Evolutionary conservation across 2,113 vertebrate genomes (phyloP).

Genomic region (Mesitornis unicolor): DNA sequence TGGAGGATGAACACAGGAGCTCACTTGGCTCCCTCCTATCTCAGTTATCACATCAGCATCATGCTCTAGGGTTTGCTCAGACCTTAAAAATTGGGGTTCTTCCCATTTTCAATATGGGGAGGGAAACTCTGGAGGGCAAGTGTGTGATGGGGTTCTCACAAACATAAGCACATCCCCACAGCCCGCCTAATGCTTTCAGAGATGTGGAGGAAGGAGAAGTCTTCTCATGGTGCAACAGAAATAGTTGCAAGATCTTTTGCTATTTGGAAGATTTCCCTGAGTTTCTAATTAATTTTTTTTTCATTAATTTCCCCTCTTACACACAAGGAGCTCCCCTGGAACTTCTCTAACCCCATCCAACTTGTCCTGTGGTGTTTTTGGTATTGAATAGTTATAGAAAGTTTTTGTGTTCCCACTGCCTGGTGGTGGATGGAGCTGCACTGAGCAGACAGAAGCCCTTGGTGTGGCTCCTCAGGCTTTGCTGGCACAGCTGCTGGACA

Average conservation of each 20-base stretch:
- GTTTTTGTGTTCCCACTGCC: neutral
- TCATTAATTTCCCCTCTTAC: neutral
- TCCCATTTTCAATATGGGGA: neutral
- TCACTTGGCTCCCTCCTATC: neutral
- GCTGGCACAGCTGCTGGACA: neutral
- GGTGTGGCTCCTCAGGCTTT: neutral
- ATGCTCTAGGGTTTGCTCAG: neutral
- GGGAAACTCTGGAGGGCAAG: neutral
- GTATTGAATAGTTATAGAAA: neutral
- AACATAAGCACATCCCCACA: neutral
- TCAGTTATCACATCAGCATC: neutral
- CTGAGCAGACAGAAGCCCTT: neutral
- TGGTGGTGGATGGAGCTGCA: neutral
- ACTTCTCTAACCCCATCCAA: neutral
- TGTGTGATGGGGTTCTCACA: fast-evolving
- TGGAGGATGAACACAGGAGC: neutral
- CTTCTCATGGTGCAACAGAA: neutral
- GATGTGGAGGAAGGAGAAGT: neutral
- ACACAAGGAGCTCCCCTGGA: neutral
- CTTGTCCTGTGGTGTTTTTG: neutral
- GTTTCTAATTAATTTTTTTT: neutral
- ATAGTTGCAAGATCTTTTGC: neutral
- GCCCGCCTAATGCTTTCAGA: neutral
- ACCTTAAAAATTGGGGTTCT: neutral
- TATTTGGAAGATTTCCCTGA: neutral